These are phyloP conservation scores for Fragum fragum DNA, from an alignment of 2,888 invertebrate genomes.

Conservation along the genomic window DNA sequence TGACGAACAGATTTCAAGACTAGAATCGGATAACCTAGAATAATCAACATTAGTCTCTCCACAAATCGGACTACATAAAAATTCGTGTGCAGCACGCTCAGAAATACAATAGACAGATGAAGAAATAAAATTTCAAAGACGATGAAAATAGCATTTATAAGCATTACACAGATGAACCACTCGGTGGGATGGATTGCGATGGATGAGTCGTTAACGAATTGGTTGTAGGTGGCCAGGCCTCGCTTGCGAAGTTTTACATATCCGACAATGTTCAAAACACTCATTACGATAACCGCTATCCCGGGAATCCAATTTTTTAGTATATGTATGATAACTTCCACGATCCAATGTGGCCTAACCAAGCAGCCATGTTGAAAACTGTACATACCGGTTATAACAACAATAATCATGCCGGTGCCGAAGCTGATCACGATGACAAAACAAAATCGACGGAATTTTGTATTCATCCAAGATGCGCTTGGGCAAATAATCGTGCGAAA, in stretches of 20 bases:
- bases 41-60: neutral
- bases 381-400: neutral
- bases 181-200: slow-evolving; percentile 10
- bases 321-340: slow-evolving; percentile 4
- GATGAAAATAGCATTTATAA: slow-evolving; percentile 23
- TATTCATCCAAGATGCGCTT: slow-evolving; percentile 8
- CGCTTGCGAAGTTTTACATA: slow-evolving; percentile 1
- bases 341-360: neutral
- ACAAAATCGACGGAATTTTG: neutral
- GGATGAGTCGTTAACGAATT: slow-evolving; percentile 21
- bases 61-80: neutral
- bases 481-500: slow-evolving; percentile 8
- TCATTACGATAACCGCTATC: neutral
- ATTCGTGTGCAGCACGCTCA: neutral
- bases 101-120: slow-evolving; percentile 12
- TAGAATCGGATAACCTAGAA: slow-evolving; percentile 14
- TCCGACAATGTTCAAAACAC: neutral
- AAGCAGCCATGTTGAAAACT: slow-evolving; percentile 7
- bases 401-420: neutral
- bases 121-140: slow-evolving; percentile 15
- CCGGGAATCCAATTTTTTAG: slow-evolving; percentile 26
- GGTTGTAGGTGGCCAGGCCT: slow-evolving; percentile 18
- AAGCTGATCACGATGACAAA: neutral
- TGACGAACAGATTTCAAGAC: slow-evolving; percentile 1
- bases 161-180: slow-evolving; percentile 20